phyloP scores from a whole-genome alignment of 2,888 invertebrate species.

The Xanthia icteritia region DNA sequence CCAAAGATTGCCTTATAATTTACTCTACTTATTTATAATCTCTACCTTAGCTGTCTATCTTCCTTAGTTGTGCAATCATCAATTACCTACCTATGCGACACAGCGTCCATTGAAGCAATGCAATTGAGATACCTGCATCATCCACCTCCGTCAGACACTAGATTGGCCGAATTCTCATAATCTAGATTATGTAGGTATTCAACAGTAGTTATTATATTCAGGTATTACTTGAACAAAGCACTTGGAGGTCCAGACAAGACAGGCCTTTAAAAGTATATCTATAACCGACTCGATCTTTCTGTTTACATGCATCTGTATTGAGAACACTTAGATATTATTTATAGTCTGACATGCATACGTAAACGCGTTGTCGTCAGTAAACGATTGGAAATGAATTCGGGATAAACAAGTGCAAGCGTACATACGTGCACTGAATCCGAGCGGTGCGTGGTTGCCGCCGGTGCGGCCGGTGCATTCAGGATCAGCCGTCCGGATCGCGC shows the following conservation, averaged over 20 bases:
- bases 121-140: constrained; percentile 46
- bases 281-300: constrained; percentile 51
- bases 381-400: constrained; percentile 69
- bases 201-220: constrained; percentile 1
- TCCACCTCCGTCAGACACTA: constrained; percentile 14
- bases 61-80: constrained; percentile 32
- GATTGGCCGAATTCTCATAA: constrained; percentile 12
- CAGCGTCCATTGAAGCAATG: constrained; percentile 36
- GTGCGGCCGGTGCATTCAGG: constrained; percentile 77
- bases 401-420: constrained; percentile 79
- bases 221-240: not conserved
- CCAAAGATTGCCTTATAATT: not conserved
- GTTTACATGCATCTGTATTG: constrained; percentile 67
- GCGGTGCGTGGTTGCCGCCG: constrained; percentile 71
- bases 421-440: constrained; percentile 81
- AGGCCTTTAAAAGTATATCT: constrained; percentile 22
- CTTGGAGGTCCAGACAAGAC: not conserved
- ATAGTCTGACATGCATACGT: constrained; percentile 70
- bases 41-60: not conserved
- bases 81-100: constrained; percentile 23
- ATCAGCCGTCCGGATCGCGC: constrained; percentile 75
- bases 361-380: constrained; percentile 71
- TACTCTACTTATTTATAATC: not conserved
- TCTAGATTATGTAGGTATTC: not conserved
- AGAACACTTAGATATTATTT: constrained; percentile 69